Conservation (phyloP, 2,113 vertebrate species). For the Colistium nudipinnis region DNA sequence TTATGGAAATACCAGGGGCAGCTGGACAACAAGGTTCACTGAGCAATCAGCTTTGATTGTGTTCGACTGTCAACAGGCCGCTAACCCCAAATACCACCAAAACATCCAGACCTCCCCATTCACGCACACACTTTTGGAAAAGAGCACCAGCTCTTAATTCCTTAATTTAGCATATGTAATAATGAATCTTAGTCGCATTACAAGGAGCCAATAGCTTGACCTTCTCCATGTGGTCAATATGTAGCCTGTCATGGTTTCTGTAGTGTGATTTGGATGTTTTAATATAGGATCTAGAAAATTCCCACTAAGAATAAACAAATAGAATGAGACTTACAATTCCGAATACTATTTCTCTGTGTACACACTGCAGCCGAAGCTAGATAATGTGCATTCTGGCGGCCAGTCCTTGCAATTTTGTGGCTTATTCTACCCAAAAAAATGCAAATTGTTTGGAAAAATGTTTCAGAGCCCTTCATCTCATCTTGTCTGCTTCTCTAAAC, state of each 20-base stretch:
- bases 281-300: constrained; percentile 37
- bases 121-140: constrained; percentile 5
- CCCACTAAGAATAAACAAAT: constrained; percentile 8
- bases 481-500: background rate
- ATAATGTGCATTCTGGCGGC: background rate
- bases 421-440: background rate
- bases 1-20: constrained; percentile 2
- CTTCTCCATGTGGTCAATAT: constrained; percentile 37
- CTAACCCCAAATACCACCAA: constrained; percentile 23
- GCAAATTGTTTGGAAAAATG: background rate
- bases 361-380: background rate
- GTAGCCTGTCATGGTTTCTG: constrained; percentile 33
- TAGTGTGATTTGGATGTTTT: constrained; percentile 44
- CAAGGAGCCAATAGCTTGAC: constrained; percentile 38
- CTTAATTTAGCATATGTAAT: constrained; percentile 35
- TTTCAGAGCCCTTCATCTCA: background rate
- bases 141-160: background rate
- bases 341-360: background rate
- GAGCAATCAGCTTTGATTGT: constrained; percentile 63
- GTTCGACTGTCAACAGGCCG: constrained; percentile 57
- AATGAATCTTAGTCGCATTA: constrained; percentile 42
- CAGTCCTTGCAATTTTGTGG: background rate
- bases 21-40: constrained; percentile 61
- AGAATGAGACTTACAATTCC: constrained; percentile 5
- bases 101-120: background rate